Conservation (phyloP, 2,888 invertebrate species). For the Lysandra coridon region DNA sequence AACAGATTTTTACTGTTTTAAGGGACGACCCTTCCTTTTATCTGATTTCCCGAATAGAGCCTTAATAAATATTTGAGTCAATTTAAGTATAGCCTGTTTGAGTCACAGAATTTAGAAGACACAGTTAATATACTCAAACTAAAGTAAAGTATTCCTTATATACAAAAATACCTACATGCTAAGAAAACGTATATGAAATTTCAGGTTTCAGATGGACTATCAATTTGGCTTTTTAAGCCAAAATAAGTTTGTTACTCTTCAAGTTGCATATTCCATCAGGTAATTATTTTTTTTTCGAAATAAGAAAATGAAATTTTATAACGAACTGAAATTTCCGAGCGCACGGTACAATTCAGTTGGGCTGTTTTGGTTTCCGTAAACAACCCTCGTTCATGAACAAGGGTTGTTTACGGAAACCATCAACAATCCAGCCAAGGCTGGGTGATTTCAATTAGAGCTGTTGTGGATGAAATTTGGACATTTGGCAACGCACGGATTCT, state of each 20-base stretch:
- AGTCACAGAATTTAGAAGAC: neutral
- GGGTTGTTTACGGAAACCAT: no score
- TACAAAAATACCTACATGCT: no score
- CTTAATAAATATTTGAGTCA: neutral
- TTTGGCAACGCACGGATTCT: no score
- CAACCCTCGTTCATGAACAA: neutral
- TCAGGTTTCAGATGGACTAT: no score
- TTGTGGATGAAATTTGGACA: neutral
- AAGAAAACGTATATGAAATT: no score
- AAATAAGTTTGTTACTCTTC: no score
- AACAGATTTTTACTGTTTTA: conserved; percentile 17
- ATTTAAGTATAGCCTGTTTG: neutral
- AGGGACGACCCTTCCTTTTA: conserved; percentile 3
- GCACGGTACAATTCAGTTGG: neutral
- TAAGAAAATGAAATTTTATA: neutral
- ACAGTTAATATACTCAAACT: neutral
- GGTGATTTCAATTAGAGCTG: neutral
- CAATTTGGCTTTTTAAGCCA: no score
- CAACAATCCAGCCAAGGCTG: neutral
- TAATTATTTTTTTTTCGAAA: neutral
- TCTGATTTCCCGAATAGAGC: neutral
- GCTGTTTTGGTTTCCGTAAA: neutral
- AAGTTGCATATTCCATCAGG: neutral
- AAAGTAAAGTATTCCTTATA: no score
- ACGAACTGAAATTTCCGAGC: neutral